phyloP scores from a whole-genome alignment of 2,888 invertebrate genomes.

The Nematopogon swammerdamellus region DNA sequence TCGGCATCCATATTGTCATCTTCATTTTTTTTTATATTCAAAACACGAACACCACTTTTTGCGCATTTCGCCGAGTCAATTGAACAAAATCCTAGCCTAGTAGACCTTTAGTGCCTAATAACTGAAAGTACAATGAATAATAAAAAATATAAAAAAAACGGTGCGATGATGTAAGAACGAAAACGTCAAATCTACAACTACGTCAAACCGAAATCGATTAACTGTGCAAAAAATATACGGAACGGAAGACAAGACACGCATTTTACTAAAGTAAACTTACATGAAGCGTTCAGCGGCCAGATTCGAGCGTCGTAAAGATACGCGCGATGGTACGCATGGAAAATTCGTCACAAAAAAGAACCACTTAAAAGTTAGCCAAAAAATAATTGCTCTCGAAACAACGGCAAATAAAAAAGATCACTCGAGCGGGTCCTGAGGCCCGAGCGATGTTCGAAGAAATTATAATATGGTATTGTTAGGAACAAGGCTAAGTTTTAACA shows the following conservation, averaged over 20 bases:
- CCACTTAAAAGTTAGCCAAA: slow-evolving; percentile 28
- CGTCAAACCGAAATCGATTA: slow-evolving; percentile 27
- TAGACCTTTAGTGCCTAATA: too few relatives aligned
- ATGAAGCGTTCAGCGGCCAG: slow-evolving; percentile 39
- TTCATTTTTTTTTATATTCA: too few relatives aligned
- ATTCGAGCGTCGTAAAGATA: slow-evolving; percentile 33
- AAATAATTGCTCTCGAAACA: not conserved
- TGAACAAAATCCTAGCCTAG: too few relatives aligned
- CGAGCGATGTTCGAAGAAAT: not conserved
- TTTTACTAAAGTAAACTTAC: slow-evolving; percentile 43
- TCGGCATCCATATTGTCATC: too few relatives aligned
- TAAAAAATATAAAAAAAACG: slow-evolving; percentile 16
- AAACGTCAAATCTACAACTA: slow-evolving; percentile 28
- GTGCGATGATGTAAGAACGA: slow-evolving; percentile 38
- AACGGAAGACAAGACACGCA: slow-evolving; percentile 25
- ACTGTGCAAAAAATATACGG: slow-evolving; percentile 31
- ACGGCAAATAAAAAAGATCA: not conserved
- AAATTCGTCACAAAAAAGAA: slow-evolving; percentile 41
- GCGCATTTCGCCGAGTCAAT: too few relatives aligned
- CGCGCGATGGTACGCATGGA: slow-evolving; percentile 37
- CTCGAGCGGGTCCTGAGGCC: not conserved
- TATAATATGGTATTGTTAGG: not conserved
- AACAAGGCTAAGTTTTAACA: not conserved
- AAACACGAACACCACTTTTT: too few relatives aligned
- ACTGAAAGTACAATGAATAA: too few relatives aligned